phyloP scores from a whole-genome alignment of 2,113 vertebrate species.

The Dromaius novaehollandiae region DNA sequence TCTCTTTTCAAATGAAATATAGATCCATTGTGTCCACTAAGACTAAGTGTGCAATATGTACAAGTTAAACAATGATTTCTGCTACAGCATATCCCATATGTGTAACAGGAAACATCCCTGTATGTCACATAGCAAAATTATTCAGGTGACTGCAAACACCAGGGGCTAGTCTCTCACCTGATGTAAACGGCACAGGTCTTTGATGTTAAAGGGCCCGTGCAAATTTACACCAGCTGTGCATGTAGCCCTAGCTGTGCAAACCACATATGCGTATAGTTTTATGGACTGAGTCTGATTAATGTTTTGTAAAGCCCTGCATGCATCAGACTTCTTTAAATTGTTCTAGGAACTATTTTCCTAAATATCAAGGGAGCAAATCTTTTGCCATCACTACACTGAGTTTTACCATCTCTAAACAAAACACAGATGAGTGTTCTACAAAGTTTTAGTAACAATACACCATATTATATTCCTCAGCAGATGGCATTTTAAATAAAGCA shows the following conservation, averaged over 20 bases:
- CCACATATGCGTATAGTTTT: conserved; percentile 62
- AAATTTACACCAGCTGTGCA: conserved; percentile 63
- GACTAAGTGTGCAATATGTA: background rate
- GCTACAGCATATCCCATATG: conserved; percentile 4
- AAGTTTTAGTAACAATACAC: background rate
- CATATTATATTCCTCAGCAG: background rate
- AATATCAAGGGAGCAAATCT: background rate
- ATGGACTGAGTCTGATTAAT: conserved; percentile 67
- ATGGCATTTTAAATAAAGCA: background rate
- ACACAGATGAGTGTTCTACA: background rate
- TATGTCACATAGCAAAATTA: conserved; percentile 61
- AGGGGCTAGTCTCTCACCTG: conserved; percentile 66
- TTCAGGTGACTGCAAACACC: conserved; percentile 71
- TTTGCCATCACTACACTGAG: background rate
- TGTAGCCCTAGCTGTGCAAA: conserved; percentile 53
- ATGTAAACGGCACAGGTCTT: conserved; percentile 54
- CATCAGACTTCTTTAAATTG: conserved; percentile 36
- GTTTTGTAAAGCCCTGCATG: conserved; percentile 49
- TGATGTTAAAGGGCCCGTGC: conserved; percentile 66
- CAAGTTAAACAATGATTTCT: conserved; percentile 11
- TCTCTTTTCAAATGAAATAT: background rate
- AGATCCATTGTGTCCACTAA: background rate
- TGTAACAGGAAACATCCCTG: conserved; percentile 57
- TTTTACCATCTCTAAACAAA: background rate
- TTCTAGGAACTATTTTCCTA: background rate